phyloP scores from a whole-genome alignment of 1,140 invertebrate species.

The Lasioglossum albipes region DNA sequence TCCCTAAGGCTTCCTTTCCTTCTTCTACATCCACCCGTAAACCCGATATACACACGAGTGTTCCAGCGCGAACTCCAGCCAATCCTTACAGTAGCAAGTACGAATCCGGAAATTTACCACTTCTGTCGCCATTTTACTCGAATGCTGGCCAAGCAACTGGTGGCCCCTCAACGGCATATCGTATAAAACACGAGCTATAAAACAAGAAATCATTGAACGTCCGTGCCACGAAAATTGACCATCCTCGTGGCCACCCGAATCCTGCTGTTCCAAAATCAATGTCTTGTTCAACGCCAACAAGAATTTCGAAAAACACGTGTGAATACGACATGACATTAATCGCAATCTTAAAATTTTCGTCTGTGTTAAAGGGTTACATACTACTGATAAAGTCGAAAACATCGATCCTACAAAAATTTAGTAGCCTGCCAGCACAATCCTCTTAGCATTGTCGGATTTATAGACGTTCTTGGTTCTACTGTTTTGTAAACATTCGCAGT shows the following conservation, averaged over 20 bases:
- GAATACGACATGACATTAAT: too few relatives aligned
- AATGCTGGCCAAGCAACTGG: conserved; percentile 57
- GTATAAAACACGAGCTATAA: not conserved
- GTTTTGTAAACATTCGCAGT: too few relatives aligned
- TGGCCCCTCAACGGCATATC: conserved; percentile 33
- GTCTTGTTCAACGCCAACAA: too few relatives aligned
- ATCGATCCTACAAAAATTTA: too few relatives aligned
- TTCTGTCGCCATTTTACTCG: conserved; percentile 60
- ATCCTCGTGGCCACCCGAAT: not conserved
- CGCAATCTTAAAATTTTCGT: too few relatives aligned
- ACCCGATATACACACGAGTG: conserved; percentile 25
- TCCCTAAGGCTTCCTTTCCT: conserved; percentile 64
- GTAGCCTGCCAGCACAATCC: too few relatives aligned
- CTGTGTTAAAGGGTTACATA: too few relatives aligned
- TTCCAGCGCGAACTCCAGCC: conserved; percentile 25
- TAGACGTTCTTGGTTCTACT: too few relatives aligned
- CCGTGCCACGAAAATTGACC: conserved; percentile 4
- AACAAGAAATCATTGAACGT: conserved; percentile 1
- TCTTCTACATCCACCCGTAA: conserved; percentile 45
- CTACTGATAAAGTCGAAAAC: too few relatives aligned
- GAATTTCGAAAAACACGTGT: not conserved
- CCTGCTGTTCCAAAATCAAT: too few relatives aligned
- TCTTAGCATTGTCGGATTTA: too few relatives aligned
- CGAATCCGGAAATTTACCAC: conserved; percentile 65
- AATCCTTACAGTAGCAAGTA: conserved; percentile 10